Evolutionary conservation across 2,888 invertebrate genomes (phyloP).

Genomic region (Ommatoiulus sabulosus): DNA sequence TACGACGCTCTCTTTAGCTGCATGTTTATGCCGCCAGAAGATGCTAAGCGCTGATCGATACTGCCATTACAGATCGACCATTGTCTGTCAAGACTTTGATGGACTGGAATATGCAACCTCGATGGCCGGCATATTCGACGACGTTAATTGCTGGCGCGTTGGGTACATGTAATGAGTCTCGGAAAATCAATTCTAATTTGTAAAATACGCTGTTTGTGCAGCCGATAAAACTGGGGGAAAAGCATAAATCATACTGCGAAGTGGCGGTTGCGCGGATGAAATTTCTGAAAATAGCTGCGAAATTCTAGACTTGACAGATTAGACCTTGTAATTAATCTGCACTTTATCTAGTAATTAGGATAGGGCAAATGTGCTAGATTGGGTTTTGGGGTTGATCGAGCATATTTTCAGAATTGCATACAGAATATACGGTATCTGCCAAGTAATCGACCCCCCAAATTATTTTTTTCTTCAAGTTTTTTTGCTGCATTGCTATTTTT

Average conservation of each 20-base stretch:
- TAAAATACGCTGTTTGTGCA: background rate
- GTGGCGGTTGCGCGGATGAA: background rate
- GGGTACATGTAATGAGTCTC: background rate
- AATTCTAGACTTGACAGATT: slow-evolving; percentile 3
- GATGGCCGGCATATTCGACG: background rate
- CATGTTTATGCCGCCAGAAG: background rate
- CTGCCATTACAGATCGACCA: background rate
- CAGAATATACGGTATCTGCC: background rate
- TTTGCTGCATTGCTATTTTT: background rate
- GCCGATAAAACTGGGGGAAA: background rate
- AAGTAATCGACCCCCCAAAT: background rate
- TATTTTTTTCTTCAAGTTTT: background rate
- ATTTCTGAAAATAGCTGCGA: background rate
- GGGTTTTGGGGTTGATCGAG: background rate
- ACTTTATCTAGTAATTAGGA: slow-evolving; percentile 9
- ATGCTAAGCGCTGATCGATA: background rate
- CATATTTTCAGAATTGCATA: background rate
- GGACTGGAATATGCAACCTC: background rate
- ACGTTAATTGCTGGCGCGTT: background rate
- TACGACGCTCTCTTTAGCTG: background rate
- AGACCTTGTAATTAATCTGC: background rate
- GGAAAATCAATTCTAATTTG: background rate
- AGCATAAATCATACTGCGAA: background rate
- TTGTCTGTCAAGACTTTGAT: background rate
- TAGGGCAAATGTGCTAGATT: background rate